Conservation (phyloP, 2,113 vertebrate species). For the Platichthys flesus region DNA sequence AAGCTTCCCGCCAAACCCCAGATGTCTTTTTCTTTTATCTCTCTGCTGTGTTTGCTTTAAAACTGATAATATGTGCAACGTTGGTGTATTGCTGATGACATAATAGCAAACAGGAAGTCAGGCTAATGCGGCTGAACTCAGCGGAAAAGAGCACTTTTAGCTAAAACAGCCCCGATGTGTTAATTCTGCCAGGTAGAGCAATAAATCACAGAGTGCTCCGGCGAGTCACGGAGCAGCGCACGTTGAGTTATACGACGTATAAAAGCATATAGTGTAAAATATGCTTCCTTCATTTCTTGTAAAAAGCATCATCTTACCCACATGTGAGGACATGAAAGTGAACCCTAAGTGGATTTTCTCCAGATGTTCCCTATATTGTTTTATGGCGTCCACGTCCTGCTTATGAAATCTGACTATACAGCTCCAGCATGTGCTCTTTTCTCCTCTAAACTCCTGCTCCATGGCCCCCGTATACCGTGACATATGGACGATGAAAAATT, state of each 20-base stretch:
- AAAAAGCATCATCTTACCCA: neutral
- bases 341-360: neutral
- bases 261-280: slow-evolving; percentile 8
- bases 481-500: slow-evolving; percentile 80
- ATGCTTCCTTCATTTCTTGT: slow-evolving; percentile 21
- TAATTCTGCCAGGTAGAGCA: slow-evolving; percentile 15
- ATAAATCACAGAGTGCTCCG: slow-evolving; percentile 28
- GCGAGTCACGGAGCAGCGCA: neutral
- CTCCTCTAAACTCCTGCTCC: slow-evolving; percentile 66
- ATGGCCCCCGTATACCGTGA: slow-evolving; percentile 58
- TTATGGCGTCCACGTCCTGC: slow-evolving; percentile 43
- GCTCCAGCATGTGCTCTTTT: slow-evolving; percentile 52
- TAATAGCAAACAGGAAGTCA: slow-evolving; percentile 41
- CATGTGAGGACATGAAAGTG: slow-evolving; percentile 15
- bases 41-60: slow-evolving; percentile 30
- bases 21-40: slow-evolving; percentile 38
- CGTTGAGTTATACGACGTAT: neutral
- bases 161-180: neutral
- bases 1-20: slow-evolving; percentile 5
- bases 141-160: slow-evolving; percentile 27
- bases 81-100: slow-evolving; percentile 43
- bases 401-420: slow-evolving; percentile 52
- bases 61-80: slow-evolving; percentile 41
- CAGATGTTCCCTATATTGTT: slow-evolving; percentile 49
- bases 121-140: slow-evolving; percentile 29